Evolutionary conservation across 2,113 vertebrate genomes (phyloP).

Genomic region (Neogobius melanostomus): DNA sequence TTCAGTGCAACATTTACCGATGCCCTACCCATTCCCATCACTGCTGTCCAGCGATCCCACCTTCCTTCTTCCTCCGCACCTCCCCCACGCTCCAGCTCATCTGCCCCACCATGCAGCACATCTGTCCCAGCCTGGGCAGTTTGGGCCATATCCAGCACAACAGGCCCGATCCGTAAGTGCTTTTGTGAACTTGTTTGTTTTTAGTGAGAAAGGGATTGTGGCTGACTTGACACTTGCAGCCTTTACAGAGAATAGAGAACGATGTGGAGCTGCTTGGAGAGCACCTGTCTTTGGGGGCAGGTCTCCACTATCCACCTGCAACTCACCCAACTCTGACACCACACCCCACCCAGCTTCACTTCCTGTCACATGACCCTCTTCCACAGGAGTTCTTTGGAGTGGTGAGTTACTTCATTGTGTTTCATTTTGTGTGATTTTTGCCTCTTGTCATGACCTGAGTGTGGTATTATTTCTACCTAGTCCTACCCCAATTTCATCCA

Average conservation of each 20-base stretch:
- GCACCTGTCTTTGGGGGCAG: conserved; percentile 88
- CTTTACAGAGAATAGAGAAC: conserved; percentile 97
- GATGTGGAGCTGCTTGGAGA: conserved; percentile 96
- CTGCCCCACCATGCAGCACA: conserved; percentile 87
- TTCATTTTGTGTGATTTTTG: background rate
- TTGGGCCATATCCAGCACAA: conserved; percentile 93
- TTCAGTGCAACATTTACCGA: conserved; percentile 96
- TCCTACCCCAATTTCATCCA: conserved; percentile 96
- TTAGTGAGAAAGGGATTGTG: background rate
- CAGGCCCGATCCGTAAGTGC: conserved; percentile 92
- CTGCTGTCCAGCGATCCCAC: conserved; percentile 93
- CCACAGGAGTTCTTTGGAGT: conserved; percentile 96
- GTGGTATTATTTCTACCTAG: conserved; percentile 62
- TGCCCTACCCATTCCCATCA: conserved; percentile 94
- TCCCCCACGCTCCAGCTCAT: conserved; percentile 75
- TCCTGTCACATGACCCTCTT: conserved; percentile 92
- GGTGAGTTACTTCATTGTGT: conserved; percentile 72
- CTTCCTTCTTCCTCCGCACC: conserved; percentile 92
- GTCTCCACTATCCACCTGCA: conserved; percentile 90
- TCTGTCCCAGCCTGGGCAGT: conserved; percentile 91
- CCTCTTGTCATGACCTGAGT: background rate
- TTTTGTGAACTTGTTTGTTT: background rate
- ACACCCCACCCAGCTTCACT: conserved; percentile 91
- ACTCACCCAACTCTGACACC: conserved; percentile 88
- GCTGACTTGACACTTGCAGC: conserved; percentile 67